These are phyloP conservation scores for Enteromius afrohamiltoni DNA, from an alignment of 2,797 vertebrate species.

Conservation along the genomic window DNA sequence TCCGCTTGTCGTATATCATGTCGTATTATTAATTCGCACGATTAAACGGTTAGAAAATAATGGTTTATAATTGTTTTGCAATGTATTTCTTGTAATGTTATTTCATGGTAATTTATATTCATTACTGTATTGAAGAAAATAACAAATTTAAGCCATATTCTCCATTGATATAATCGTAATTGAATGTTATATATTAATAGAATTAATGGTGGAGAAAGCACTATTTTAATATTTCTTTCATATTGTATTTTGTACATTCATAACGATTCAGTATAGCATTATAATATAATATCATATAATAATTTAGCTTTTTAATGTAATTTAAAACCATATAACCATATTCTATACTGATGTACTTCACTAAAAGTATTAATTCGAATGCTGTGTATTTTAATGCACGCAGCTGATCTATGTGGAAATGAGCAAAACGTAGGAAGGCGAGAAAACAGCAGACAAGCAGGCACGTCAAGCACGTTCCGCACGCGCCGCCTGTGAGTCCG, in stretches of 20 bases:
- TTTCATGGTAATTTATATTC: too few species aligned
- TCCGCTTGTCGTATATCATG: background rate
- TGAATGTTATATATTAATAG: too few species aligned
- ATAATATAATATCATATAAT: too few species aligned
- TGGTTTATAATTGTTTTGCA: too few species aligned
- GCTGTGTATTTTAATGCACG: background rate
- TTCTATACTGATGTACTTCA: too few species aligned
- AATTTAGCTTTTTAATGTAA: background rate
- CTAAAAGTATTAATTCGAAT: background rate
- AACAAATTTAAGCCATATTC: too few species aligned
- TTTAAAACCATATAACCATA: too few species aligned
- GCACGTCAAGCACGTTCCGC: slow-evolving; percentile 14
- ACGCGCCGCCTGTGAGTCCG: slow-evolving; percentile 24
- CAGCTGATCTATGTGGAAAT: background rate
- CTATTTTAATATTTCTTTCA: background rate
- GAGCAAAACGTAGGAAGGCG: background rate
- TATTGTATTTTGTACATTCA: background rate
- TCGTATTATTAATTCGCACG: background rate
- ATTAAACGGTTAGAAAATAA: background rate
- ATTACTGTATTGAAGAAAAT: too few species aligned
- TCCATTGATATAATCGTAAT: too few species aligned
- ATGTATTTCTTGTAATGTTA: background rate
- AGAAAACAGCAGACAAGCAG: too few species aligned
- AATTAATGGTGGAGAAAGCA: too few species aligned
- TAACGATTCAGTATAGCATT: too few species aligned